phyloP scores from a whole-genome alignment of 2,113 vertebrate species.

The Lasiurus cinereus region DNA sequence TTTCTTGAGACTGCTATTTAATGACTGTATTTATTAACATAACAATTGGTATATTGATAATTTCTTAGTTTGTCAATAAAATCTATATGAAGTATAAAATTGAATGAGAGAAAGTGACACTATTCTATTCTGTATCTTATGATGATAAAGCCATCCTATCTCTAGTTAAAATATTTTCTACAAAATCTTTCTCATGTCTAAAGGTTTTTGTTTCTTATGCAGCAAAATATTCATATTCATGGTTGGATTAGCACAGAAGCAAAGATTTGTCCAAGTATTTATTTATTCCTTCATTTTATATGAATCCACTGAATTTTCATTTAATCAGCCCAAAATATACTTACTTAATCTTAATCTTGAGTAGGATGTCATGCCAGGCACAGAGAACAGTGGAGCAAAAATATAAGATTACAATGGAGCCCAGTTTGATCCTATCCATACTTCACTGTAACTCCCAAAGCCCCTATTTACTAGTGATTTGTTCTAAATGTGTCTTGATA shows the following conservation, averaged over 20 bases:
- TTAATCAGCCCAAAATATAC: conserved; percentile 10
- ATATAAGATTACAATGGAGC: not conserved
- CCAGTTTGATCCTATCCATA: not conserved
- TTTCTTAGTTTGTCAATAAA: not conserved
- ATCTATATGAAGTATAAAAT: not conserved
- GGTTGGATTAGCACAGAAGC: not conserved
- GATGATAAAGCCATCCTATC: not conserved
- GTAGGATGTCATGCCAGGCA: not conserved
- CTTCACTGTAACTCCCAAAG: not conserved
- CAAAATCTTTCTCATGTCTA: fast-evolving
- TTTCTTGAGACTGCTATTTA: not conserved
- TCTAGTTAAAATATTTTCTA: not conserved
- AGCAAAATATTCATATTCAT: not conserved
- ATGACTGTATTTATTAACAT: not conserved
- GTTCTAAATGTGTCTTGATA: not conserved
- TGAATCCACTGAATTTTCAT: not conserved
- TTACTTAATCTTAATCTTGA: conserved; percentile 20
- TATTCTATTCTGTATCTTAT: fast-evolving
- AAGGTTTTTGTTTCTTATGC: not conserved
- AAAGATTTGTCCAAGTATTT: not conserved
- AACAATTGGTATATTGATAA: not conserved
- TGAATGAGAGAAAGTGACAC: not conserved
- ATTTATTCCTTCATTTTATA: not conserved
- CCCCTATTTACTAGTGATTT: not conserved
- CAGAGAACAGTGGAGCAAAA: not conserved